Base-by-base conservation (phyloP, 1,140 invertebrate species). In the Drosophila rhopaloa region DNA sequence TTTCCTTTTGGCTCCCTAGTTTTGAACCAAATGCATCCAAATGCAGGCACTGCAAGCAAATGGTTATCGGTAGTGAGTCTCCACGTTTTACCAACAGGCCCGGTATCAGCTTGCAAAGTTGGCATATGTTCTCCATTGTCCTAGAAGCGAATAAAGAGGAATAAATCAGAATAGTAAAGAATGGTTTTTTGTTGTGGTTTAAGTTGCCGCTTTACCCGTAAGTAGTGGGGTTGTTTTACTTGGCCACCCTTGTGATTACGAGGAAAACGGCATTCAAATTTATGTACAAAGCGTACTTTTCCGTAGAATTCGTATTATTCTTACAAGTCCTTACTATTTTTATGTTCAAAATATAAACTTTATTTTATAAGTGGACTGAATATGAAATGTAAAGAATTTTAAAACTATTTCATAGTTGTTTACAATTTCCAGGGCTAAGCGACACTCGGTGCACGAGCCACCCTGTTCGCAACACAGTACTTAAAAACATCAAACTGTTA, bases 21-120 rank as follows among this genome's bases (percentile, higher is more conserved):
- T 16, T 11, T 13, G 11, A 4, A 11, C 44, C 44, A 24, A 46
- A 46, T 24, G 19, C 11, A 19, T 46, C 44, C 44, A 46, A 24
- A 5, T 46, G 44, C 44, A 46, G 44, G 44, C 44, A 46, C 10
- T 24, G 44, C 16, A 46, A 11, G 19, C 44, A 46, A 24, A 46
- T 11, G 44, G 10, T 46, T 24, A 24, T 46, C 16, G 44, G 19
- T 3, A 46, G 4, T 13, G 44, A 46, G 2, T 10, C 44, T 13
- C 44, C 44, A 6, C 44, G 44, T 24, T 46, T 46, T 0, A 46
- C 44, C 10, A 19, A 24, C 44, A 46, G 10, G 10, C 44, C 44
- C 16, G 16, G 19, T 13, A 16, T 19, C 6, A 24, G 5, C 19
- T 46, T 46, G 19, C 44, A 46, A 11, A 11, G 24, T 13, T 24